Evolutionary conservation across 2,797 vertebrate genomes (phyloP), one percentile per base, ranked within the genome.

Genomic region (Danio albolineatus): DNA sequence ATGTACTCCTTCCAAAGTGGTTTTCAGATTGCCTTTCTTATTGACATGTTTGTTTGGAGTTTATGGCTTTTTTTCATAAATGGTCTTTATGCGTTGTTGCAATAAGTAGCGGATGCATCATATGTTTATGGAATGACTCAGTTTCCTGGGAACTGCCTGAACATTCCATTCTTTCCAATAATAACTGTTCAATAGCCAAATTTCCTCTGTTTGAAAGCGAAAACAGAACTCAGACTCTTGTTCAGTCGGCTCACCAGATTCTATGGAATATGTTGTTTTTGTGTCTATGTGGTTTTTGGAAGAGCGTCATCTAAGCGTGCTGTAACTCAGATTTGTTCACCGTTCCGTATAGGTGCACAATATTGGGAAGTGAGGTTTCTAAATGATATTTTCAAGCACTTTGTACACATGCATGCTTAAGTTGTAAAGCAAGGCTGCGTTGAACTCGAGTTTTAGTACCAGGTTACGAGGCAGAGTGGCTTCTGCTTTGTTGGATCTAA

Each of bases 61-160:
- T 81, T 39, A 79, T 83, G 54, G 39, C 57, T 60, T 56, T 72
- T 82, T 76, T 81, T 76, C 59, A 53, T 44, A 60, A 83, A 79
- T 72, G 74, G 66, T 41, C 48, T 65, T 66, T 51, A 28, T 73
- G 36, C 49, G 2, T 16, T 46, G 67, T 53, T 64, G 78, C 60
- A 84, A 49, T 61, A 41, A 77, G 43, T 64, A 54, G 6, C 53
- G 78, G 81, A 73, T 73, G 60, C 61, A 54, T 80, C 76, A 71
- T 85, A 70, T 79, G 82, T 88, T 86, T 84, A 73, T 62, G 41
- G 76, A 83, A 60, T 86, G 73, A 88, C 61, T 86, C 79, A 81
- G 83, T 85, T 85, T 88, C 80, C 81, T 73, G 73, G 79, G 75
- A 81, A 76, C 53, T 78, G 53, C 61, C 79, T 78, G 69, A 82